Base-by-base conservation (phyloP, 2,113 vertebrate genomes). In the Pholis gunnellus region DNA sequence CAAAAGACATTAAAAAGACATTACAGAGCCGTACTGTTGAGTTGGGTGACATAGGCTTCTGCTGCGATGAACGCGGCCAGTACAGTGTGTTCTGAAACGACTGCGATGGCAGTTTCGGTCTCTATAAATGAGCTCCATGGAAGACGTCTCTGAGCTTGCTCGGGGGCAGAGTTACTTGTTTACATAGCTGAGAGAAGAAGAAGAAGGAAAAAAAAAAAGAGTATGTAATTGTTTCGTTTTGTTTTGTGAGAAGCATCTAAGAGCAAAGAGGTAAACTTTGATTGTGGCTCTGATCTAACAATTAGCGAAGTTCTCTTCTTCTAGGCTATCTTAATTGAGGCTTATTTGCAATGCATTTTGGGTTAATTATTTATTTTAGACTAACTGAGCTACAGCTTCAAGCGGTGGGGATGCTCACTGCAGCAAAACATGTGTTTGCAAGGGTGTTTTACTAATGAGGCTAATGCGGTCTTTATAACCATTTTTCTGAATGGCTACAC, bases 1-100 rank as follows among this genome's bases (percentile, higher is more conserved):
- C 70, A 69, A 72, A 83, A 69, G 70, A 73, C 64, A 78, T 91
- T 88, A 88, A 79, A 88, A 91, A 81, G 77, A 74, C 80, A 87
- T 85, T 81, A 85, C 64, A 77, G 57, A 66, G 36, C 10, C 10
- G 34, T 38, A 77, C 36, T 29, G 52, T 38, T 88, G 79, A 70
- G 79, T 60, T 57, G 59, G 50, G 73, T 78, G 52, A 72, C 67
- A 75, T 29, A 42, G 60, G 18, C 54, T 78, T 86, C 70, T 81
- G 72, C 48, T 64, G 36, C 25, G 5, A 73, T n/a, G 40, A 52
- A 65, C 31, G 73, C 1, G 1, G 29, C 48, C 52, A 25, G 14
- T 2, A 50, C 31, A 25, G 60, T 72, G 71, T 31, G 22, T 29
- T 57, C 29, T 69, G 31, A 44, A 82, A 66, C 44, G 18, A 69